Base-by-base conservation (phyloP, 2,888 invertebrate species). In the Cerastis rubricosa region DNA sequence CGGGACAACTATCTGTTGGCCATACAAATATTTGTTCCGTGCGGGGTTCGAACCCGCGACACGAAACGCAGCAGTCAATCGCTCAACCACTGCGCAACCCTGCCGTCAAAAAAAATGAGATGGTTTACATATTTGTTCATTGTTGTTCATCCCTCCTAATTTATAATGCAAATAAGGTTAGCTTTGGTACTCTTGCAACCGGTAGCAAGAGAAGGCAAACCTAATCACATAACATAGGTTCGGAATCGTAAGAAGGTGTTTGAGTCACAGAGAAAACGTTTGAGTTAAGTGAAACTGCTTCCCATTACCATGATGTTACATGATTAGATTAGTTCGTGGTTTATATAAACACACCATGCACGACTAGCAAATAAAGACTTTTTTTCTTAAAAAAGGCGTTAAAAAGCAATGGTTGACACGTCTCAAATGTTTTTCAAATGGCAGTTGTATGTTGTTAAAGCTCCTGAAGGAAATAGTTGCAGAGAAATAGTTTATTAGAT, bases 191-290 rank as follows among this genome's bases (percentile, higher is more conserved):
- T 22, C 17, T 35, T 22, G 7, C 14, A 66, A 45, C 45, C 29
- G 8, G 8, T 35, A 40, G n/a, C 49, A 65, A 22, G 14, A 59
- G 57, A 43, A 69, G 76, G 49, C 22, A 5, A 74, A 40, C 43
- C 35, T 63, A 19, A 57, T 65, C 51, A 69, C 83, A 72, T 80
- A 84, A 68, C 71, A 65, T 49, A 49, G 47, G 45, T 22, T 59
- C 59, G 45, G 67, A 81, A 81, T 74, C 22, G 51, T 77, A 78
- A 84, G 71, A 45, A 69, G 79, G 59, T 54, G 59, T 49, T 74
- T 79, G 85, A 78, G 74, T 87, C 78, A 79, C 65, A 71, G 85
- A 81, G 87, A 87, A 86, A 86, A 71, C 74, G 63, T 17, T 64
- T 17, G 17, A n/a, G 43, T 67, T 66, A 65, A 76, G 86, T 77